Conservation (phyloP, 2,797 vertebrate genomes). For the Lacerta bilineata region DNA sequence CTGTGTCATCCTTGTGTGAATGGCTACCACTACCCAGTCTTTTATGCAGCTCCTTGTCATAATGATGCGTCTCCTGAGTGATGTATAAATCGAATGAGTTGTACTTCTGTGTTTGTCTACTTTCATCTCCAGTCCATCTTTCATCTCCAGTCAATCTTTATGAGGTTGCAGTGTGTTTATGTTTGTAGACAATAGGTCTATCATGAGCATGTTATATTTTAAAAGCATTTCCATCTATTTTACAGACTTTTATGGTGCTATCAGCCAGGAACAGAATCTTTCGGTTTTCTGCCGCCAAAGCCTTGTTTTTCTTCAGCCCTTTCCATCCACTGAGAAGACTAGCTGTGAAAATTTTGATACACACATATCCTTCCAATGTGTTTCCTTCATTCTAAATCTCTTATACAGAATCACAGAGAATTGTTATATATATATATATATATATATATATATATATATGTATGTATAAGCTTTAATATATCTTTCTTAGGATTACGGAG, state of each 20-base stretch:
- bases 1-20: neutral
- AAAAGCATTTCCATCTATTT: conserved; percentile 41
- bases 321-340: conserved; percentile 90
- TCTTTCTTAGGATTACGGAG: neutral
- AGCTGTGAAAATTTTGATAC: conserved; percentile 87
- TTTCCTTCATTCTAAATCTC: conserved; percentile 20
- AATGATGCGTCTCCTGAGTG: neutral
- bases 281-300: conserved; percentile 90
- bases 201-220: neutral
- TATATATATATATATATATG: conserved; percentile 5
- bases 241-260: conserved; percentile 94
- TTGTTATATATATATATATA: neutral
- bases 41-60: neutral
- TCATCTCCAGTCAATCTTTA: neutral
- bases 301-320: conserved; percentile 89
- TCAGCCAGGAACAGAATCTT: conserved; percentile 93
- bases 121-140: neutral
- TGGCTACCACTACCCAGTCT: neutral
- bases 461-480: neutral
- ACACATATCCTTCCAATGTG: conserved; percentile 93
- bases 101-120: neutral
- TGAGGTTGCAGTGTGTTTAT: neutral
- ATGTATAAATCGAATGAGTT: neutral
- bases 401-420: conserved; percentile 5
- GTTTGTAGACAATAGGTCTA: neutral